These are phyloP conservation scores for Hemibagrus wyckioides DNA, from an alignment of 2,113 vertebrate genomes.

Conservation along the genomic window DNA sequence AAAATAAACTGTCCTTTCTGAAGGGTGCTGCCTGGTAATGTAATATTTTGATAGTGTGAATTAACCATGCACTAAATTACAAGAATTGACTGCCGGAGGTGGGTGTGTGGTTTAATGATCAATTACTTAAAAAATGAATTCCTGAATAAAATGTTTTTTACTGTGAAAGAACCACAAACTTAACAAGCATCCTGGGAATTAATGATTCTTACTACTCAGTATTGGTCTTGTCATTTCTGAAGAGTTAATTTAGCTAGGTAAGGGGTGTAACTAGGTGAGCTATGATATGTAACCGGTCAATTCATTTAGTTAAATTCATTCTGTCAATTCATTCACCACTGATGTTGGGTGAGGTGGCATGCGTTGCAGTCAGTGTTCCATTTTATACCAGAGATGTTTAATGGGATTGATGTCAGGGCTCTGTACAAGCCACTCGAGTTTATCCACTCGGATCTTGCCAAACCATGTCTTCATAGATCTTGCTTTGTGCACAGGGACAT, in stretches of 20 bases:
- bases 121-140: background rate
- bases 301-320: background rate
- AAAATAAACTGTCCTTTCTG: background rate
- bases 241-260: background rate
- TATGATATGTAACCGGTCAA: background rate
- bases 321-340: no score
- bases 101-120: background rate
- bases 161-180: no score
- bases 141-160: background rate
- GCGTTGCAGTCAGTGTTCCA: no score
- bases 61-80: background rate
- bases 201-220: no score
- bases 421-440: no score
- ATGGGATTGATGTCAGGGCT: no score
- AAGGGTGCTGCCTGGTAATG: background rate
- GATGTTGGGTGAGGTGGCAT: no score
- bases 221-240: background rate
- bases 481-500: no score
- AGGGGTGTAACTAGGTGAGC: background rate
- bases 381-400: no score
- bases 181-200: no score
- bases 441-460: no score
- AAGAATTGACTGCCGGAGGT: background rate
- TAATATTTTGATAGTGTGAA: background rate
- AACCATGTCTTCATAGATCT: no score